A percentile compares a stretch with the other conserved stretches of the same genome.
Evolutionary conservation across 2,113 vertebrate genomes (phyloP).

Genomic region (Progne subis): DNA sequence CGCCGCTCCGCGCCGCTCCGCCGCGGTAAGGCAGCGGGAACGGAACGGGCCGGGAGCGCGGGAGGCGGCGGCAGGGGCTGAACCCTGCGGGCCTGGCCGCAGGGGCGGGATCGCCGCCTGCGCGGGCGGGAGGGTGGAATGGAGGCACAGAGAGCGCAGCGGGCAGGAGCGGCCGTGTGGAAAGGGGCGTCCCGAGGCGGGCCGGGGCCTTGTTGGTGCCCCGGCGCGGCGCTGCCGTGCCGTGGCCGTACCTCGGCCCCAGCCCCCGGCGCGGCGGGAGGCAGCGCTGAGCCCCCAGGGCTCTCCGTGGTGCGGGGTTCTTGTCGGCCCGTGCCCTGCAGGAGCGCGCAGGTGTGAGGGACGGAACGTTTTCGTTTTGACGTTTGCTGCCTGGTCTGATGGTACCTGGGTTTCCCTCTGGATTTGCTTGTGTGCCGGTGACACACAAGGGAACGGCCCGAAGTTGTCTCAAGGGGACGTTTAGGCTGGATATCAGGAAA

Average conservation of each 20-base stretch:
- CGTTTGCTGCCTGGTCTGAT: fast-evolving
- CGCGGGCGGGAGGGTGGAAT: not conserved
- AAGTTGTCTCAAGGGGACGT: fast-evolving
- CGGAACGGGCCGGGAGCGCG: not conserved
- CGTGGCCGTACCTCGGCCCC: not conserved
- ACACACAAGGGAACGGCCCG: no score
- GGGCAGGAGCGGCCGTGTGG: not conserved
- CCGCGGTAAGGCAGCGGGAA: not conserved
- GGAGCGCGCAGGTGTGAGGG: not conserved
- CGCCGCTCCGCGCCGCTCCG: no score
- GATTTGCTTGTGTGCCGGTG: not conserved
- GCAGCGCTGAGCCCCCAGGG: fast-evolving
- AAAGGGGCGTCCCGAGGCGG: no score
- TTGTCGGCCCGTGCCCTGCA: fast-evolving
- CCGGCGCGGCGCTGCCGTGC: not conserved
- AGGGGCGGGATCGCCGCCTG: not conserved
- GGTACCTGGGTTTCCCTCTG: not conserved
- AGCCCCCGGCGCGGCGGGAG: not conserved
- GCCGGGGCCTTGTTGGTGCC: not conserved
- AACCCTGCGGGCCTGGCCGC: not conserved
- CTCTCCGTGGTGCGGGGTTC: fast-evolving
- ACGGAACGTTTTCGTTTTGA: fast-evolving
- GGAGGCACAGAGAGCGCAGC: not conserved
- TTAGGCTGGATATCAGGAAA: fast-evolving
- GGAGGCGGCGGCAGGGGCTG: not conserved